These are phyloP conservation scores for Sinotaia quadrata DNA, from an alignment of 2,888 invertebrate genomes.

Conservation along the genomic window DNA sequence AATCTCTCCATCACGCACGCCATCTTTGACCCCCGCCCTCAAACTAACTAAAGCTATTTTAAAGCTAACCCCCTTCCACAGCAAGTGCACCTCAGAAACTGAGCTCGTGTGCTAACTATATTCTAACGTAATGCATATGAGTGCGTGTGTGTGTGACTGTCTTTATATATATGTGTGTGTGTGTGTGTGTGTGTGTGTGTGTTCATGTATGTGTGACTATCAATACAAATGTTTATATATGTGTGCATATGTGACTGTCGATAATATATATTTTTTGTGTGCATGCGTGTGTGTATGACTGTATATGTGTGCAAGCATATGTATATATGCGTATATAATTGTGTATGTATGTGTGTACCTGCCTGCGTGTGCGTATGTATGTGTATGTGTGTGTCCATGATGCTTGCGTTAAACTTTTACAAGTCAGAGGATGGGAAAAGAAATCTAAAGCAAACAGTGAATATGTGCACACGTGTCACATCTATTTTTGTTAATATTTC, in stretches of 20 bases:
- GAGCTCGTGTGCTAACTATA: no score
- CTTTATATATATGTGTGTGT: background rate
- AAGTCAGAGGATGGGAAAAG: no score
- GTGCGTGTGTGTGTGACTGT: background rate
- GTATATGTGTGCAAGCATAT: no score
- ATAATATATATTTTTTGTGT: background rate
- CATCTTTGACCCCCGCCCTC: no score
- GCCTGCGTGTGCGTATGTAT: background rate
- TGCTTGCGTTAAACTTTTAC: no score
- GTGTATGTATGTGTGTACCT: no score
- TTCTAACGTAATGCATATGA: background rate
- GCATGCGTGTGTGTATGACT: background rate
- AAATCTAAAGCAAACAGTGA: no score
- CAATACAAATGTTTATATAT: background rate
- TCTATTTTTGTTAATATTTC: background rate
- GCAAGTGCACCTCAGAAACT: no score
- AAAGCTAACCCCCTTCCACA: no score
- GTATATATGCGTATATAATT: no score
- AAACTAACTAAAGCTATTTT: no score
- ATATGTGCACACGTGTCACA: background rate
- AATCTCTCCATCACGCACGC: no score
- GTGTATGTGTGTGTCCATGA: background rate
- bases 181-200: conserved; percentile 9
- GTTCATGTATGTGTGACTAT: background rate
- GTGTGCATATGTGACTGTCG: background rate